phyloP scores from a whole-genome alignment of 2,888 invertebrate species.

The Agrochola lychnidis region DNA sequence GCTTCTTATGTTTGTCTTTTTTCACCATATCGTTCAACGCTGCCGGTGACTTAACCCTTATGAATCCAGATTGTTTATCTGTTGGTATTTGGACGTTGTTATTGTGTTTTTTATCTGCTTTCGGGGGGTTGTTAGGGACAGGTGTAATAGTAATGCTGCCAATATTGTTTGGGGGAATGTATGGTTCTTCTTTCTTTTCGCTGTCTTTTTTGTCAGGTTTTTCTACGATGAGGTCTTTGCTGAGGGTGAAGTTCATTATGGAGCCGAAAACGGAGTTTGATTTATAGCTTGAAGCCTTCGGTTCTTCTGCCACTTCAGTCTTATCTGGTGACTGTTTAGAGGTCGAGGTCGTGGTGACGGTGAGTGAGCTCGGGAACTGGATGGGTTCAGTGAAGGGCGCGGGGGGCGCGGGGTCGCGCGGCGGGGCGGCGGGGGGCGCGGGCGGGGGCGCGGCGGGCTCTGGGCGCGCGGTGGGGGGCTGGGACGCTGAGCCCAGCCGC shows the following conservation, averaged over 20 bases:
- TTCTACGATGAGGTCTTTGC: slow-evolving; percentile 81
- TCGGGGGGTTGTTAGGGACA: slow-evolving; percentile 72
- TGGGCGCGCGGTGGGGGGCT: slow-evolving; percentile 48
- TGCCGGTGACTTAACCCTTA: slow-evolving; percentile 86
- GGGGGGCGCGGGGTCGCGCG: slow-evolving; percentile 49
- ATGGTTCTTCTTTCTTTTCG: slow-evolving; percentile 80
- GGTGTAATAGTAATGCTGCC: slow-evolving; percentile 88
- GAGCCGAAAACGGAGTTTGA: slow-evolving; percentile 72
- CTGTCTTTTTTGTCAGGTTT: slow-evolving; percentile 77
- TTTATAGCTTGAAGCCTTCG: slow-evolving; percentile 67
- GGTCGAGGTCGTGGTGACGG: slow-evolving; percentile 84
- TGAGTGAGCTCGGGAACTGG: slow-evolving; percentile 86
- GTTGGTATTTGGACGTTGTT: slow-evolving; percentile 48
- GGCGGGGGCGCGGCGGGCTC: slow-evolving; percentile 50
- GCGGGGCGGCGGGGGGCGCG: slow-evolving; percentile 63
- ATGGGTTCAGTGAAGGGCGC: slow-evolving; percentile 79
- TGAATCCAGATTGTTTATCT: slow-evolving; percentile 77
- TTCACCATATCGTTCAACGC: slow-evolving; percentile 86
- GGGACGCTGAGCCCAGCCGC: slow-evolving; percentile 75
- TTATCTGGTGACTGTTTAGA: slow-evolving; percentile 69
- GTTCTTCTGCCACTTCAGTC: slow-evolving; percentile 57
- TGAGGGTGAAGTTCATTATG: slow-evolving; percentile 77
- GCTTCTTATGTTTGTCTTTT: slow-evolving; percentile 76
- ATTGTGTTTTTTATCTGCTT: slow-evolving; percentile 75
- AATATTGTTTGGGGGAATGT: slow-evolving; percentile 84